Percentiles rank a stretch among this genome's conserved stretches.
Conservation (phyloP, 2,797 vertebrate species). For the Rousettus madagascariensis region DNA sequence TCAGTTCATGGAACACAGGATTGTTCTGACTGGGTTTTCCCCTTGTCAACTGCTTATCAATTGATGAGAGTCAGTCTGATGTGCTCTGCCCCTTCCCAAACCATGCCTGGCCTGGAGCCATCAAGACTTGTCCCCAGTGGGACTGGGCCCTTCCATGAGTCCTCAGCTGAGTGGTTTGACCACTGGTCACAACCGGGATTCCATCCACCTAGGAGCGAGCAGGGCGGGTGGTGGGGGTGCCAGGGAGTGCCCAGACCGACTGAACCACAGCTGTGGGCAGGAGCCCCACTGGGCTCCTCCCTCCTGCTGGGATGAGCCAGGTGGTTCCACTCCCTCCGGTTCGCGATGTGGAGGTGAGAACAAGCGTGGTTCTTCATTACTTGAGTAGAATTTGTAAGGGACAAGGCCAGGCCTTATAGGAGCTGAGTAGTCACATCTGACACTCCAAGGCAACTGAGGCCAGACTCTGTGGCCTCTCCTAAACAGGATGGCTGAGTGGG, state of each 20-base stretch:
- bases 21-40: background rate
- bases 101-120: background rate
- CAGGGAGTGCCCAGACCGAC: background rate
- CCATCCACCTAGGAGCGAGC: background rate
- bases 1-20: fast-evolving
- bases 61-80: no score
- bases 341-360: background rate
- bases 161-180: background rate
- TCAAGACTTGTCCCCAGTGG: background rate
- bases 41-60: no score
- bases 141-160: background rate
- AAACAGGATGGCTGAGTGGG: background rate
- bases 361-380: no score
- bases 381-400: no score
- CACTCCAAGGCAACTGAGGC: background rate
- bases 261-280: background rate
- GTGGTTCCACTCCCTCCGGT: background rate
- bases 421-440: background rate
- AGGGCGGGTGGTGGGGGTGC: background rate
- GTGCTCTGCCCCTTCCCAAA: background rate
- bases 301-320: fast-evolving
- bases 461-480: background rate
- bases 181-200: background rate
- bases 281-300: background rate
- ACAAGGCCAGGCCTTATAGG: background rate